Evolutionary conservation across 37 sponge, comb jelly and placozoan species (phyloP).

Genomic region (Theonella swinhoei): DNA sequence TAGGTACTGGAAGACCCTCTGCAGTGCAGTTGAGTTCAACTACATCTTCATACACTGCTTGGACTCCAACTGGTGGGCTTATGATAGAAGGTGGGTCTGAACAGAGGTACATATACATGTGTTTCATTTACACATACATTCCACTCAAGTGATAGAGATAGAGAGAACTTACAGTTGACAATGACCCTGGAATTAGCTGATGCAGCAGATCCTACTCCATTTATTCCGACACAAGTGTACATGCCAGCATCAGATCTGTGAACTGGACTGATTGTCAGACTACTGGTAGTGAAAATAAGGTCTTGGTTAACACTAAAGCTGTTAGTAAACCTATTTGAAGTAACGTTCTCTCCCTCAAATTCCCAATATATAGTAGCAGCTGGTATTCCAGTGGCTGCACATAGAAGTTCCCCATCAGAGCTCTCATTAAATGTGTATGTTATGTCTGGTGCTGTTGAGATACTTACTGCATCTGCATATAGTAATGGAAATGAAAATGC

Average conservation of each 20-base stretch:
- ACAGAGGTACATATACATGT: too few species aligned
- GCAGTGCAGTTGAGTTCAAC: too few species aligned
- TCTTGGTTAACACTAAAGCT: background rate
- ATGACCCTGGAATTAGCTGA: too few species aligned
- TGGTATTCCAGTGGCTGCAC: conserved; percentile 50
- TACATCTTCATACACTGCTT: too few species aligned
- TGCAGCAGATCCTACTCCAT: background rate
- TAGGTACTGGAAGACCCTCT: too few species aligned
- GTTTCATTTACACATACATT: too few species aligned
- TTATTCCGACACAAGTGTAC: conserved; percentile 45
- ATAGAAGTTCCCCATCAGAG: conserved; percentile 14
- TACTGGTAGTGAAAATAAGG: background rate
- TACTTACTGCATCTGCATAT: too few species aligned
- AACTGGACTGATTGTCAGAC: background rate
- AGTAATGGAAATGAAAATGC: too few species aligned
- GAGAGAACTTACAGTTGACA: too few species aligned
- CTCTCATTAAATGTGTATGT: conserved; percentile 15
- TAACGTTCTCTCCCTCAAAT: background rate
- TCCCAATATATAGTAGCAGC: conserved; percentile 48
- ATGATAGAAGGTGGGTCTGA: too few species aligned
- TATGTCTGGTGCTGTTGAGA: conserved; percentile 16
- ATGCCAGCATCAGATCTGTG: conserved; percentile 43
- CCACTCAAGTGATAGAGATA: too few species aligned
- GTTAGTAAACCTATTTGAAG: background rate
- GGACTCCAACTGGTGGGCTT: too few species aligned